Evolutionary conservation across 2,888 invertebrate genomes (phyloP), one percentile per base, ranked within the genome.

Genomic region (Eudasyphora cyanicolor): DNA sequence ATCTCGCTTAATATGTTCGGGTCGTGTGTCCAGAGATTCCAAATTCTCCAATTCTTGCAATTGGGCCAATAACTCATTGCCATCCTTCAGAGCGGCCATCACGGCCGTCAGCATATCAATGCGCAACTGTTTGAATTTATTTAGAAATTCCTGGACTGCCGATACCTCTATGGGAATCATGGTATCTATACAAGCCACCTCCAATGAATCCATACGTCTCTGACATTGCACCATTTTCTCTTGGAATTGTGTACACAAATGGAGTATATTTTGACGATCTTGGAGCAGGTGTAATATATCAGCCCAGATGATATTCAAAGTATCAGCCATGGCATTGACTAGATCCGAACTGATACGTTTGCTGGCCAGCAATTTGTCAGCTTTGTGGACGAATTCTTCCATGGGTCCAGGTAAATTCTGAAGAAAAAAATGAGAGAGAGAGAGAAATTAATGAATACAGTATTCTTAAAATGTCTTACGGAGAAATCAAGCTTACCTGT

Each of bases 351-450:
- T 93, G 45, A 96, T 96, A 89, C 95, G 94, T 89, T 96, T 96
- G 32, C 95, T 95, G 76, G 95, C 95, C 87, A 97, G 95, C 86
- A 97, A 93, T 89, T 95, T 95, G 91, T 98, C 97, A n/a, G 97
- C 97, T 92, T 97, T 96, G 74, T 95, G 94, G 82, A 97, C 94
- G 82, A 98, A 94, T 92, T 97, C 97, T 89, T 97, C 96, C 88
- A 97, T 97, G 76, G 97, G 97, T 89, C 96, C 96, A 90, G 97
- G 97, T 92, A 97, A 96, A 89, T 95, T 95, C 96, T 97, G 91
- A 3, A 92, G 91, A 81, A 84, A 79, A 82, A 82, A 82, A 54
- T 29, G n/a, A 38, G n/a, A 54, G 24, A 32, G 3, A 32, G 4
- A 27, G 8, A 4, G 27, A 67, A 10, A n/a, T 32, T 32, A 6